Percentiles rank a stretch among this genome's conserved stretches.
phyloP scores from a whole-genome alignment of 2,888 invertebrate genomes.

The Ophraella communa region DNA sequence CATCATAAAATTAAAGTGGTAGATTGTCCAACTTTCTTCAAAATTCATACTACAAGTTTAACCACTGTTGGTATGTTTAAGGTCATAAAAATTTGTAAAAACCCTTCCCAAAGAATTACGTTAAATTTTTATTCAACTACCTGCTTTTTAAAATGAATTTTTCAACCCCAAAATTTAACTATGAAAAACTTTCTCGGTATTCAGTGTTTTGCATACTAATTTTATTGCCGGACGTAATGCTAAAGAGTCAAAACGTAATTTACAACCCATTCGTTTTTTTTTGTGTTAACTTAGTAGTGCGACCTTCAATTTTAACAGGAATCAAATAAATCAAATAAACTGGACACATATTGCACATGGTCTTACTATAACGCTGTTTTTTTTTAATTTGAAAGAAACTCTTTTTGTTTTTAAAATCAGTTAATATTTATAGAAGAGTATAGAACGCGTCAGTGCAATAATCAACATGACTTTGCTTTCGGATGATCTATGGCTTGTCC shows the following conservation, averaged over 20 bases:
- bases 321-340: background rate
- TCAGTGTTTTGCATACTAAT: slow-evolving; percentile 37
- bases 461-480: too few species aligned
- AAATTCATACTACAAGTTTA: background rate
- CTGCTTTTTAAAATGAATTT: slow-evolving; percentile 34
- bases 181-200: slow-evolving; percentile 37
- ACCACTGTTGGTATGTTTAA: background rate
- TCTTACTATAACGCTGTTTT: background rate
- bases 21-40: slow-evolving; percentile 1
- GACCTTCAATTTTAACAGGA: background rate
- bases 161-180: slow-evolving; percentile 37
- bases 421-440: too few species aligned
- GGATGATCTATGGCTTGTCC: too few species aligned
- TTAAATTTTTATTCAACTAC: slow-evolving; percentile 32
- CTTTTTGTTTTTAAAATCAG: too few species aligned
- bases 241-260: slow-evolving; percentile 27
- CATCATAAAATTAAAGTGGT: background rate
- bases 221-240: slow-evolving; percentile 27
- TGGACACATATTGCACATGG: background rate
- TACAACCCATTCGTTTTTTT: slow-evolving; percentile 28
- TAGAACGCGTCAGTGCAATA: too few species aligned
- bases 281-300: background rate
- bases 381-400: too few species aligned
- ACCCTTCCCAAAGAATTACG: slow-evolving; percentile 26
- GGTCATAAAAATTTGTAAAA: slow-evolving; percentile 25